Percentiles rank a stretch among this genome's conserved stretches.
Evolutionary conservation across 2,113 vertebrate genomes (phyloP).

Genomic region (Anguilla japonica): DNA sequence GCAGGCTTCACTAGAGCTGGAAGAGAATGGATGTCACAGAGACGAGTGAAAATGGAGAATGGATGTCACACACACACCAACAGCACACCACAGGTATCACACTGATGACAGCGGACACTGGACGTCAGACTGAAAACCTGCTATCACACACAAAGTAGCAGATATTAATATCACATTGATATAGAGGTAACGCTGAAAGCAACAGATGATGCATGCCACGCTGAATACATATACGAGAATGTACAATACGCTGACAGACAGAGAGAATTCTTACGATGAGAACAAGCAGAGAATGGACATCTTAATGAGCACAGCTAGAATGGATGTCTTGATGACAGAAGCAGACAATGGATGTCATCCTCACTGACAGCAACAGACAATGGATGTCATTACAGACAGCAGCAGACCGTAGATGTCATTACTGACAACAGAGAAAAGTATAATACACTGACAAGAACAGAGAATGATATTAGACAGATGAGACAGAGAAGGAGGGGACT

Average conservation of each 20-base stretch:
- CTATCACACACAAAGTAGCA: background rate
- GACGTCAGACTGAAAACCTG: background rate
- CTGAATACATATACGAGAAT: background rate
- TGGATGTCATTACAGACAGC: background rate
- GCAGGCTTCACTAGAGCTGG: background rate
- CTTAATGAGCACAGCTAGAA: background rate
- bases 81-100: background rate
- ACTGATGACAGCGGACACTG: background rate
- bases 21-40: background rate
- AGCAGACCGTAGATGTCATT: background rate
- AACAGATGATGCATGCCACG: background rate
- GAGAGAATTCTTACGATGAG: background rate
- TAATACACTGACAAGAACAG: background rate
- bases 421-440: background rate
- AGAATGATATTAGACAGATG: background rate
- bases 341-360: background rate
- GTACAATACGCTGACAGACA: background rate
- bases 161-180: background rate
- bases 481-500: background rate
- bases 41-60: background rate
- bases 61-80: background rate
- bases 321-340: background rate
- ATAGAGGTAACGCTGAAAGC: background rate
- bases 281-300: background rate
- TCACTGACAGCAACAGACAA: background rate